Evolutionary conservation across 2,797 vertebrate species (phyloP).

Genomic region (Syngnathus acus): DNA sequence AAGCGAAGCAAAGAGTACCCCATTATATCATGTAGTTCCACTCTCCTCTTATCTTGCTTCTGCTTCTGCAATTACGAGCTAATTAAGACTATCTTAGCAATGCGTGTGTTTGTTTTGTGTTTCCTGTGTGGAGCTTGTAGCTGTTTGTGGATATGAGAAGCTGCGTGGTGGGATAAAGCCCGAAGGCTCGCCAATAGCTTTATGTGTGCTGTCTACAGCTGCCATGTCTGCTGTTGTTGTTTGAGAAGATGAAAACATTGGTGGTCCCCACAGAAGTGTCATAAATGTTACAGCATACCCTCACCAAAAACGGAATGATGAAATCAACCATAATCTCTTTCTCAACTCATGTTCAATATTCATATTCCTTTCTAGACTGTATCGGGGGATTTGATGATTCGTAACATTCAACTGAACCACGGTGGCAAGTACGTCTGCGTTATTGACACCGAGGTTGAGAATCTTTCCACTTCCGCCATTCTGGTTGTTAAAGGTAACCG

Average conservation of each 20-base stretch:
- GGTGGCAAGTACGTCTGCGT: constrained; percentile 87
- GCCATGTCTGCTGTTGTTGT: constrained; percentile 40
- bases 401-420: constrained; percentile 90
- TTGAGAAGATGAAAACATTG: constrained; percentile 38
- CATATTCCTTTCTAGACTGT: constrained; percentile 66
- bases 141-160: constrained; percentile 19
- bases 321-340: constrained; percentile 22
- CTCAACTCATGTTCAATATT: background rate
- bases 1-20: too few relatives aligned
- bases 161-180: constrained; percentile 32
- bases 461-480: constrained; percentile 82
- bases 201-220: constrained; percentile 54
- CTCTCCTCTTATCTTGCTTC: constrained; percentile 33
- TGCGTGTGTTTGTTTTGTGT: constrained; percentile 52
- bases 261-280: constrained; percentile 29
- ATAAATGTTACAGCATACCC: constrained; percentile 26
- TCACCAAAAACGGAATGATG: constrained; percentile 26
- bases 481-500: constrained; percentile 85
- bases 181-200: constrained; percentile 51
- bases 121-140: constrained; percentile 36
- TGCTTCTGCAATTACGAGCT: constrained; percentile 63
- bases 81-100: constrained; percentile 63
- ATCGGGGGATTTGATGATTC: constrained; percentile 90
- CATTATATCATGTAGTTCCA: constrained; percentile 9
- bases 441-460: constrained; percentile 87